These are phyloP conservation scores for Ochotona curzoniae DNA, from an alignment of 2,113 vertebrate species.

Conservation along the genomic window DNA sequence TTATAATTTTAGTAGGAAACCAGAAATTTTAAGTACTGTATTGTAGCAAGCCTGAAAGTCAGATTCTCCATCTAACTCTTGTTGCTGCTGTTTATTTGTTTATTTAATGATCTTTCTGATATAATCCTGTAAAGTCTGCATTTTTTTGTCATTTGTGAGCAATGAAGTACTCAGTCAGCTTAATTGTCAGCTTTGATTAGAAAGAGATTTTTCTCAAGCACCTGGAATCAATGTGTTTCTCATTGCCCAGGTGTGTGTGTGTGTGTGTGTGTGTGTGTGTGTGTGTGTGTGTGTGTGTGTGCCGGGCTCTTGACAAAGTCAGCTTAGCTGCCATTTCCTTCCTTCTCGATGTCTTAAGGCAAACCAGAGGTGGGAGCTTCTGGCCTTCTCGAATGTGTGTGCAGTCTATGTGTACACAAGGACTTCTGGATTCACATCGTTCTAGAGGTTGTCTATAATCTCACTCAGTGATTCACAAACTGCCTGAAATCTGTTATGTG, in stretches of 20 bases:
- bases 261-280: too few relatives aligned
- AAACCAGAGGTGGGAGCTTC: background rate
- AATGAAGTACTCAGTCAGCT: background rate
- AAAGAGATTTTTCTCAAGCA: background rate
- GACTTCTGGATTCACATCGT: background rate
- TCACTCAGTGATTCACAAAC: background rate
- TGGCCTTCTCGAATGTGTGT: background rate
- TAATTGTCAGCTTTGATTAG: background rate
- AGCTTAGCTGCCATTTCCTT: background rate
- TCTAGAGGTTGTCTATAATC: background rate
- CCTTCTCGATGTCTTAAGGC: background rate
- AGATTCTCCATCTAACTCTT: background rate
- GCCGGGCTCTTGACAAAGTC: background rate
- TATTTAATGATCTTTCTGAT: background rate
- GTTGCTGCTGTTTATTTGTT: background rate
- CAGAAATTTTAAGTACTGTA: background rate
- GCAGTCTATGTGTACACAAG: accelerated
- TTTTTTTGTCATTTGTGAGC: background rate
- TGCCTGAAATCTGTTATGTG: background rate
- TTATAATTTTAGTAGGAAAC: constrained; percentile 4
- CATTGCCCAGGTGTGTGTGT: too few relatives aligned
- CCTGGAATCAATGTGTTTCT: background rate
- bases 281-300: too few relatives aligned
- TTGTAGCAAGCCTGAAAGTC: background rate
- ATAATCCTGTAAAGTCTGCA: background rate